Conservation (phyloP, 2,797 vertebrate species). For the Harpagifer antarcticus region DNA sequence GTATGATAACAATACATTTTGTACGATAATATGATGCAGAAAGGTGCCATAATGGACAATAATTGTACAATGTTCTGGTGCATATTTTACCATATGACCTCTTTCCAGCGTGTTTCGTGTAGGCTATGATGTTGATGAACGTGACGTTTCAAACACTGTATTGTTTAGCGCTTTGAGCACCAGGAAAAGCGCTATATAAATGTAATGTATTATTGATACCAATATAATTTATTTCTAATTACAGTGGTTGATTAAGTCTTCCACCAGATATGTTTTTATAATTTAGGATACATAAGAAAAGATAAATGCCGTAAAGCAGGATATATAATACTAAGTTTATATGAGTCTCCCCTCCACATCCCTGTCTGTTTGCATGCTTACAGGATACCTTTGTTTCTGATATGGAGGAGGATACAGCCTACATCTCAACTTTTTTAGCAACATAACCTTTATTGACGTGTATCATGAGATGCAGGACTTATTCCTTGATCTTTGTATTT, state of each 20-base stretch:
- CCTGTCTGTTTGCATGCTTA: conserved; percentile 26
- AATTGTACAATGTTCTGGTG: no score
- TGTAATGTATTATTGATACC: no score
- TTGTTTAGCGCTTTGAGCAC: no score
- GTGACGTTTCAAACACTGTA: no score
- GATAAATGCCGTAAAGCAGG: neutral
- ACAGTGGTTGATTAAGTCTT: neutral
- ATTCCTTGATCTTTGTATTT: conserved; percentile 50
- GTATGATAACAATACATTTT: no score
- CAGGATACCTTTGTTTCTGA: conserved; percentile 39
- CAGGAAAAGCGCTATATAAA: no score
- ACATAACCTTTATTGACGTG: conserved; percentile 57
- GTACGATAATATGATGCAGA: no score
- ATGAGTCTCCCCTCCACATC: conserved; percentile 15
- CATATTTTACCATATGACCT: no score
- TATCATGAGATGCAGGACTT: conserved; percentile 31
- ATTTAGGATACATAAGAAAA: conserved; percentile 15
- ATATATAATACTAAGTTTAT: conserved; percentile 16
- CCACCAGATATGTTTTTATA: neutral
- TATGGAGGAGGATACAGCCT: conserved; percentile 56
- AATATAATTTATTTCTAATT: neutral
- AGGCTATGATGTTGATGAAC: no score
- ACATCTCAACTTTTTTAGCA: conserved; percentile 52
- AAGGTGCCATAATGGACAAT: no score
- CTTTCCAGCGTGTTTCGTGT: no score